Evolutionary conservation across 2,888 invertebrate genomes (phyloP), one percentile per base, ranked within the genome.

Genomic region (Drepana falcataria): DNA sequence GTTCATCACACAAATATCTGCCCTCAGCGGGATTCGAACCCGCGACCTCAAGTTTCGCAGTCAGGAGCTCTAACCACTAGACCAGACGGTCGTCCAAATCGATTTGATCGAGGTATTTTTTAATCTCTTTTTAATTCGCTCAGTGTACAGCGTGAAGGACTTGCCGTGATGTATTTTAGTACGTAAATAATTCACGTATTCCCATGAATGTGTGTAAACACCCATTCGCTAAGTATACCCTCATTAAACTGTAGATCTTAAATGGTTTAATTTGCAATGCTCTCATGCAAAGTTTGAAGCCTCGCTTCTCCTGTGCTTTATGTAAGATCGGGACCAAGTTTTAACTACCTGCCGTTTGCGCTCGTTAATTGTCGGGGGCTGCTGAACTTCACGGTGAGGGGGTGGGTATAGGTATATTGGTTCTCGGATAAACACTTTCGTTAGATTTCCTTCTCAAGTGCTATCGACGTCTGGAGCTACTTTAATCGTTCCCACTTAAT

Each of bases 301-400:
- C 9, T 44, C 40, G 40, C 44, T 44, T 9, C 44, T 9, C 44
- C 44, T 9, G 44, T 44, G 44, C 9, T 44, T 47, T 49, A 47
- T 47, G 56, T 35, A 51, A 51, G 41, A n/a, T 33, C 55, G 47
- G 52, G 48, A 48, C 68, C 56, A 64, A 75, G 65, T 72, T 78
- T 75, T 68, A 81, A 75, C 74, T 71, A 68, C 70, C 62, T 61
- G 54, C 68, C 81, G 79, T 81, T 82, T 81, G 77, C 69, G 68
- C 75, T 77, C 73, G 70, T 80, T 84, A 83, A 82, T 81, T 82
- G 77, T 72, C 59, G 68, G 59, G 69, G 65, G 66, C 64, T 56
- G 60, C 63, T 59, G 61, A 59, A 56, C 55, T 58, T 55, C 63
- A 61, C 63, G 61, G 57, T 49, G 54, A 51, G 53, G 49, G 48